Percentiles rank a stretch among this genome's conserved stretches.
phyloP scores from a whole-genome alignment of 2,888 invertebrate species.

The Coecobrya sp. region DNA sequence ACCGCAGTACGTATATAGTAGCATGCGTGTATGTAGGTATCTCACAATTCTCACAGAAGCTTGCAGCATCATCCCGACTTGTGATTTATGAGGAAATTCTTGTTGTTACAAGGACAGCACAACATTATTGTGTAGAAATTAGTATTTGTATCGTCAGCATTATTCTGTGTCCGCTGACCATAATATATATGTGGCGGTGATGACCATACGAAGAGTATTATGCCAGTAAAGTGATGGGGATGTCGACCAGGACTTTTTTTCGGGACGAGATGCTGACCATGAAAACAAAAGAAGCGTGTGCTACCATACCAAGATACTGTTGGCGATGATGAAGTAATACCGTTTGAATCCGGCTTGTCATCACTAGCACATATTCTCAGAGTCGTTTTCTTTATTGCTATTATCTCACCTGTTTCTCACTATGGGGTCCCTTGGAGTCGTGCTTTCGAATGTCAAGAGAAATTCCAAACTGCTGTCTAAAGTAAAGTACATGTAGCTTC shows the following conservation, averaged over 20 bases:
- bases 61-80: constrained; percentile 38
- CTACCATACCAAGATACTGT: constrained; percentile 66
- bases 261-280: constrained; percentile 5
- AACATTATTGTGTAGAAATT: constrained; percentile 42
- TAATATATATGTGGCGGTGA: not conserved
- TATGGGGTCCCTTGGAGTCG: constrained; percentile 77
- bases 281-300: constrained; percentile 78
- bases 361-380: constrained; percentile 61
- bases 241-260: constrained; percentile 3
- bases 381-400: constrained; percentile 73
- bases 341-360: constrained; percentile 81
- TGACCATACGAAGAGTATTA: not conserved
- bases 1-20: not conserved
- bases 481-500: not conserved
- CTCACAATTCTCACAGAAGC: constrained; percentile 64
- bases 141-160: not conserved
- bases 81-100: constrained; percentile 67
- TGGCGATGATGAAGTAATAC: constrained; percentile 74
- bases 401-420: constrained; percentile 77
- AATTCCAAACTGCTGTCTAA: constrained; percentile 63
- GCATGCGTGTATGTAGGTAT: constrained; percentile 3
- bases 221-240: constrained; percentile 18
- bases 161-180: constrained; percentile 34
- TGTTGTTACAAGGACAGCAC: constrained; percentile 39
- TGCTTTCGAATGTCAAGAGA: constrained; percentile 65